phyloP scores from a whole-genome alignment of 2,797 vertebrate species.

The Coluber constrictor region DNA sequence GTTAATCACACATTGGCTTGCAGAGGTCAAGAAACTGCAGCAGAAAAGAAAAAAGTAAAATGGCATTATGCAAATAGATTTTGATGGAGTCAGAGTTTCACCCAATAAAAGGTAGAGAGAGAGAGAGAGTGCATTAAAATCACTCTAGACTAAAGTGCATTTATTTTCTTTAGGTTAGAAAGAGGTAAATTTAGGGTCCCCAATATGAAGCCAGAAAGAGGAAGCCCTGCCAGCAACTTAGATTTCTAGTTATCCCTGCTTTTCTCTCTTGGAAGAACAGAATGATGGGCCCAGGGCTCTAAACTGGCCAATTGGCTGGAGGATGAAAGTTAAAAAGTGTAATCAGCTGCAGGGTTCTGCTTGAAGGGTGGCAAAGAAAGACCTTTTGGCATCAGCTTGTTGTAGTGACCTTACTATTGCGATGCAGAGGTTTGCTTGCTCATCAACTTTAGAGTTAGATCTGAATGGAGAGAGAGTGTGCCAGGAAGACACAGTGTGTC shows the following conservation, averaged over 20 bases:
- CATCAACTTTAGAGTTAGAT: not conserved
- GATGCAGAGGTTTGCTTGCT: not conserved
- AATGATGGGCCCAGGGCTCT: not conserved
- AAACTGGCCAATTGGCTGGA: not conserved
- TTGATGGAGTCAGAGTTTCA: conserved; percentile 40
- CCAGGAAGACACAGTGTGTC: too few relatives aligned
- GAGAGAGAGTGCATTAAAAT: not conserved
- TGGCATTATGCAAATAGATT: conserved; percentile 67
- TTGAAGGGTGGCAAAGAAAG: not conserved
- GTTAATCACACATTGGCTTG: conserved; percentile 81
- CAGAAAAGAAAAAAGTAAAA: conserved; percentile 68
- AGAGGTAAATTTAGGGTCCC: not conserved
- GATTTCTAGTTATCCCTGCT: too few relatives aligned
- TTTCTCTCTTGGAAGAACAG: not conserved
- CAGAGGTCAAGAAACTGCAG: conserved; percentile 78
- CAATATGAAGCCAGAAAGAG: not conserved
- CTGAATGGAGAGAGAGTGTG: not conserved
- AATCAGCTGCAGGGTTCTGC: not conserved
- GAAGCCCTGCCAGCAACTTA: not conserved
- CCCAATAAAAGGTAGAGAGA: conserved; percentile 18
- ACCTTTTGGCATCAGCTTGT: not conserved
- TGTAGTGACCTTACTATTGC: not conserved
- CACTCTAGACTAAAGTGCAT: not conserved
- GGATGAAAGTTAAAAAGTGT: not conserved
- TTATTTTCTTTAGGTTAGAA: not conserved